Evolutionary conservation across 2,888 invertebrate species (phyloP).

Genomic region (Chironomus tentans): DNA sequence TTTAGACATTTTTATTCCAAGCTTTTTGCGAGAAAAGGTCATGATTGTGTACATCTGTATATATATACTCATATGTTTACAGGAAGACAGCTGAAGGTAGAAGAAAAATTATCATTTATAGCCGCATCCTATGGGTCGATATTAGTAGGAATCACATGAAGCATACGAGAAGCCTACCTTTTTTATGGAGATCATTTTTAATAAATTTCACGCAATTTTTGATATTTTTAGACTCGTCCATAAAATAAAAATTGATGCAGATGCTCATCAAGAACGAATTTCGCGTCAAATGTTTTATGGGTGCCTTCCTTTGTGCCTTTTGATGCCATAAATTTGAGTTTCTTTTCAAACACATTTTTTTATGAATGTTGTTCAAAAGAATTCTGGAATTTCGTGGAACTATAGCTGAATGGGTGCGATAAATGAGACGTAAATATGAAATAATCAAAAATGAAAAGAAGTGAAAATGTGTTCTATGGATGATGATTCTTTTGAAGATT

Average conservation of each 20-base stretch:
- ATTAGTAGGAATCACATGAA: not conserved
- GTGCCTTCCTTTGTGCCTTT: not conserved
- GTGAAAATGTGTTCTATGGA: no score
- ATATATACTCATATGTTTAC: not conserved
- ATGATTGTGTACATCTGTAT: not conserved
- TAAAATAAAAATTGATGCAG: not conserved
- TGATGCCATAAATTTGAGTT: not conserved
- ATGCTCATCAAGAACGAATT: not conserved
- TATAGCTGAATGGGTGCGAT: no score
- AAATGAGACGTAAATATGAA: no score
- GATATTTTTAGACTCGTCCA: not conserved
- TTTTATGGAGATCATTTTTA: slow-evolving; percentile 3
- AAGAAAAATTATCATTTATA: not conserved
- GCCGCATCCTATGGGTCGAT: not conserved
- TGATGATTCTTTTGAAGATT: no score
- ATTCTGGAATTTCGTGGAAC: no score
- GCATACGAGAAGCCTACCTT: not conserved
- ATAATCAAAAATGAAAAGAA: no score
- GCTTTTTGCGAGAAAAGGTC: not conserved
- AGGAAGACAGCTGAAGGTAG: not conserved
- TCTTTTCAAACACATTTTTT: no score
- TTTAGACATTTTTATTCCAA: no score
- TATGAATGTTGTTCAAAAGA: no score
- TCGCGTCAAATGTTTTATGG: not conserved
- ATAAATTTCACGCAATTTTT: slow-evolving; percentile 18